Base-by-base conservation (phyloP, 2,113 vertebrate genomes). In the Siniperca knerii region DNA sequence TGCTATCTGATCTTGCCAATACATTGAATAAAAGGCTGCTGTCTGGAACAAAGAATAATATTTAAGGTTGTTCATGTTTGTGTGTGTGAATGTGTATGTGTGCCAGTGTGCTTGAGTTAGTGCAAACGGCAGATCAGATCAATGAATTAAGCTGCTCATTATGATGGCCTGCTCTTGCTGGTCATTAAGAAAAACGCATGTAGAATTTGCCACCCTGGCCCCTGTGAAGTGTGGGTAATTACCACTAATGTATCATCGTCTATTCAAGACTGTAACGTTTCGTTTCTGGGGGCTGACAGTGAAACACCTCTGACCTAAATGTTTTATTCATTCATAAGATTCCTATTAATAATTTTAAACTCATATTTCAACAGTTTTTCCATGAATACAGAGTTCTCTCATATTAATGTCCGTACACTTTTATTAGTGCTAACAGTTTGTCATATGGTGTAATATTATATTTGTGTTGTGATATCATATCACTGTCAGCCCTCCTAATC, bases 171-270 rank as follows among this genome's bases (percentile, higher is more conserved):
- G 96, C 96, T 97, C 97, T 97, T 96, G 95, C 95, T 97, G 96
- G 96, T 98, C 90, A 96, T 98, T 98, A 98, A 96, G 93, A 91
- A 84, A 86, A 91, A 93, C 74, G 92, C 93, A 88, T 91, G 94
- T 94, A 92, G 95, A 97, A 96, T 97, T 97, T 97, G 95, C 95
- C 96, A 96, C 96, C 94, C 92, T 95, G 96, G 96, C 97, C 97
- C 96, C 96, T 96, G 95, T 95, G 95, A 96, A 96, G 95, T 94
- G 95, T 92, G 94, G 96, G 95, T 98, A 98, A 99, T 99, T 98
- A 97, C 95, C 94, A 96, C 97, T 99, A 99, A 99, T 99, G 95
- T 86, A 96, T 97, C 97, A 99, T 99, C 96, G 95, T 94, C 96
- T 96, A 99, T 99, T 98, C 98, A 95, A 92, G 92, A 95, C 89